phyloP scores from a whole-genome alignment of 2,888 invertebrate species.

The Drosophila mettleri region DNA sequence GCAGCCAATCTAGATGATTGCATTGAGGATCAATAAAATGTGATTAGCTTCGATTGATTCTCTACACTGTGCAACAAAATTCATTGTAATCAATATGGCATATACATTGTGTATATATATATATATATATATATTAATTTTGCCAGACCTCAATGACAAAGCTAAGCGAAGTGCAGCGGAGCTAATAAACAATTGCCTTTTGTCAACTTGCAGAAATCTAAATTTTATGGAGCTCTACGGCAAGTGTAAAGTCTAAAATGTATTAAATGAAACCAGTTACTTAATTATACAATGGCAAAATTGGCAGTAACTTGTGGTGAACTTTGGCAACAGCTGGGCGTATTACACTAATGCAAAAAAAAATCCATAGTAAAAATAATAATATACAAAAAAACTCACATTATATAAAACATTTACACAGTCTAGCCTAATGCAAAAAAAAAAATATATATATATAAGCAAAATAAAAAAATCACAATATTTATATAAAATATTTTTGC shows the following conservation, averaged over 20 bases:
- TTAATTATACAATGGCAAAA: not conserved
- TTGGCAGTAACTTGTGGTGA: not conserved
- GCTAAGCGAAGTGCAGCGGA: not conserved
- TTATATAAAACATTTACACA: too few species aligned
- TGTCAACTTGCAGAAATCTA: not conserved
- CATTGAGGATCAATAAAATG: not conserved
- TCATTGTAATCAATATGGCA: not conserved
- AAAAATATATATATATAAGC: too few species aligned
- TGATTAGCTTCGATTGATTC: not conserved
- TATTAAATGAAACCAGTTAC: not conserved
- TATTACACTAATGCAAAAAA: not conserved
- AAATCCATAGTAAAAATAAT: not conserved
- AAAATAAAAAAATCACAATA: too few species aligned
- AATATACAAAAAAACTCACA: too few species aligned
- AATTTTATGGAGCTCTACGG: not conserved
- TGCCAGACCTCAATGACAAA: too few species aligned
- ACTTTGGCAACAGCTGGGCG: constrained; percentile 10
- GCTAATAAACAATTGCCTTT: constrained; percentile 1
- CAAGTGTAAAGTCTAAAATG: constrained; percentile 8
- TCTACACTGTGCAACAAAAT: constrained; percentile 30
- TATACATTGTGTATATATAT: too few species aligned
- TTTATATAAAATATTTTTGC: too few species aligned
- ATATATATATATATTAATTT: not conserved
- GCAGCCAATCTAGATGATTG: constrained; percentile 76
- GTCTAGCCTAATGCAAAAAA: too few species aligned